Percentiles rank a stretch among this genome's conserved stretches.
These are phyloP conservation scores for Brienomyrus longianalis DNA, from an alignment of 2,113 vertebrate species.

Conservation along the genomic window DNA sequence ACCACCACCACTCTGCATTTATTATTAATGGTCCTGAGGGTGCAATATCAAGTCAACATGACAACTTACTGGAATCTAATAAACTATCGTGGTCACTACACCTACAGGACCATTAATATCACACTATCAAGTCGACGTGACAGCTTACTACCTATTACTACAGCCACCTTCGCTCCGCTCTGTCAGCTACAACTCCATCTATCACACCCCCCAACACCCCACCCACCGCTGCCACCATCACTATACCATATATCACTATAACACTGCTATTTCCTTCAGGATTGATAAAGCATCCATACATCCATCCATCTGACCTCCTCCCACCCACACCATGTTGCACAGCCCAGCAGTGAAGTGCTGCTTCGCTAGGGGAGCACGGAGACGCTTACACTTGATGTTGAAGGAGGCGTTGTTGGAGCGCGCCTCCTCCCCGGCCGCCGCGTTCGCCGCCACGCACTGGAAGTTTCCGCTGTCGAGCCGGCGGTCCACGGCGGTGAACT, in stretches of 20 bases:
- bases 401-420: conserved; percentile 77
- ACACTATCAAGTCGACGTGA: neutral
- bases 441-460: conserved; percentile 69
- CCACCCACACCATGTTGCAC: neutral
- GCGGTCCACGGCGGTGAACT: conserved; percentile 77
- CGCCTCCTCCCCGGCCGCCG: conserved; percentile 55
- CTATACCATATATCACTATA: neutral
- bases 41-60: neutral
- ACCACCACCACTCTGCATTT: neutral
- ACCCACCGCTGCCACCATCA: neutral
- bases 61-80: neutral
- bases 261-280: neutral
- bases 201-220: neutral
- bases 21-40: too few relatives aligned
- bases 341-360: neutral
- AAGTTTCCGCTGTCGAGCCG: conserved; percentile 76
- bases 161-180: neutral
- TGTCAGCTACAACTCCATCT: neutral
- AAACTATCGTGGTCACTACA: neutral
- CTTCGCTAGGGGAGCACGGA: neutral
- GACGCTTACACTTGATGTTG: conserved; percentile 94
- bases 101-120: neutral
- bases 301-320: neutral
- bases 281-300: neutral
- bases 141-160: neutral